These are phyloP conservation scores for Drosophila prosaltans DNA, from an alignment of 1,140 invertebrate species.

Conservation along the genomic window DNA sequence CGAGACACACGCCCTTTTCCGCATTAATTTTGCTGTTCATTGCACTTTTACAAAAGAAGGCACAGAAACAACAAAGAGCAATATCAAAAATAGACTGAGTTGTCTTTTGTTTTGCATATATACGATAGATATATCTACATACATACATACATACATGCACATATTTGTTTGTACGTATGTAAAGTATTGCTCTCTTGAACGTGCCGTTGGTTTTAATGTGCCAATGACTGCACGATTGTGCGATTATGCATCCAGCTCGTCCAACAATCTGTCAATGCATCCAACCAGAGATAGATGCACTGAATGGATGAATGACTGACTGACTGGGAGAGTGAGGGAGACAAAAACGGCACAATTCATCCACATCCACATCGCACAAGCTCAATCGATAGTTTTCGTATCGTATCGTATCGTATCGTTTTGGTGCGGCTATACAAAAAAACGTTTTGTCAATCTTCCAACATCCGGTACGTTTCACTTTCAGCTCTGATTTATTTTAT, in stretches of 20 bases:
- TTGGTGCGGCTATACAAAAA: constrained; percentile 13
- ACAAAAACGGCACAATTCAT: constrained; percentile 6
- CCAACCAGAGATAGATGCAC: constrained; percentile 60
- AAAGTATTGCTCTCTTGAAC: constrained; percentile 27
- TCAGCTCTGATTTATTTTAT: constrained; percentile 75
- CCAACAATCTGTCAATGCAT: constrained; percentile 77
- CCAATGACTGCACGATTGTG: constrained; percentile 79
- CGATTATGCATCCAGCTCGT: constrained; percentile 65
- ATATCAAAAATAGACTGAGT: constrained; percentile 59
- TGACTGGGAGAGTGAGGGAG: constrained; percentile 9
- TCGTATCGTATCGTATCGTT: neutral
- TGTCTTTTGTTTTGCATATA: constrained; percentile 2
- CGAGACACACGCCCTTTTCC: constrained; percentile 69
- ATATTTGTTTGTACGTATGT: too few species aligned
- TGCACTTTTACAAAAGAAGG: constrained; percentile 73
- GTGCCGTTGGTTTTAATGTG: constrained; percentile 64
- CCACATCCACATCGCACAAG: constrained; percentile 64
- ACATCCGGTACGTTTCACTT: constrained; percentile 80
- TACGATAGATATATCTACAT: neutral
- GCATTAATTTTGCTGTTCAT: constrained; percentile 78
- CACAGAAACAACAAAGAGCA: neutral
- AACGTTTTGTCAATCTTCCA: constrained; percentile 70
- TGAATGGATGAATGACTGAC: constrained; percentile 12
- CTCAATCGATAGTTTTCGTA: constrained; percentile 61
- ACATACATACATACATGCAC: too few species aligned